These are phyloP conservation scores for Kradibia gibbosae DNA, from an alignment of 1,140 invertebrate genomes.

Conservation along the genomic window DNA sequence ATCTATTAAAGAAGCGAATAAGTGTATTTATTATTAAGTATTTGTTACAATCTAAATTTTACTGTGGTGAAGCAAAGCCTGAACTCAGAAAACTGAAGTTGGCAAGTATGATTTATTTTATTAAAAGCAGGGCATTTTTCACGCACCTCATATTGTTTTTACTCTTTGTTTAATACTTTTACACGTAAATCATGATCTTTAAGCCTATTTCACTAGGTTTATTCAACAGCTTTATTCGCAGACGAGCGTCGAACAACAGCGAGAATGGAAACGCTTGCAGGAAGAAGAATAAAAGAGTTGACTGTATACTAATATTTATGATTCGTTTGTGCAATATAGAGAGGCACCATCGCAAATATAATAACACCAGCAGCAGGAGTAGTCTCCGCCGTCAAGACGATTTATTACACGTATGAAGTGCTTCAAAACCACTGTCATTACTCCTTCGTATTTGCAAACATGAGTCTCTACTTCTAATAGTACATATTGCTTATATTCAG, in stretches of 20 bases:
- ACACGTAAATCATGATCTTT: not conserved
- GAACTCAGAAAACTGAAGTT: not conserved
- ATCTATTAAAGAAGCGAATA: no score
- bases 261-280: not conserved
- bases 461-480: not conserved
- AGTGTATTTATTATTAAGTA: no score
- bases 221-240: no score
- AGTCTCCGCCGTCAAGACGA: constrained; percentile 55
- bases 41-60: no score
- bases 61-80: no score
- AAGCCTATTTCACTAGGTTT: no score
- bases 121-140: not conserved
- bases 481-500: not conserved
- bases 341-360: constrained; percentile 13
- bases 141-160: not conserved
- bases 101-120: not conserved
- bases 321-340: not conserved
- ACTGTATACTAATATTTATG: constrained; percentile 3
- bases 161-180: not conserved
- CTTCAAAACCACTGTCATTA: not conserved
- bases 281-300: not conserved
- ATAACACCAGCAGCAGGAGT: not conserved
- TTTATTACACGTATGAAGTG: constrained; percentile 56
- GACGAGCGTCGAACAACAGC: no score
- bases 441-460: not conserved